A percentile compares a stretch with the other conserved stretches of the same genome.
These are phyloP conservation scores for Bursaphelenchus okinawaensis DNA, from an alignment of 2,888 invertebrate genomes.

Conservation along the genomic window DNA sequence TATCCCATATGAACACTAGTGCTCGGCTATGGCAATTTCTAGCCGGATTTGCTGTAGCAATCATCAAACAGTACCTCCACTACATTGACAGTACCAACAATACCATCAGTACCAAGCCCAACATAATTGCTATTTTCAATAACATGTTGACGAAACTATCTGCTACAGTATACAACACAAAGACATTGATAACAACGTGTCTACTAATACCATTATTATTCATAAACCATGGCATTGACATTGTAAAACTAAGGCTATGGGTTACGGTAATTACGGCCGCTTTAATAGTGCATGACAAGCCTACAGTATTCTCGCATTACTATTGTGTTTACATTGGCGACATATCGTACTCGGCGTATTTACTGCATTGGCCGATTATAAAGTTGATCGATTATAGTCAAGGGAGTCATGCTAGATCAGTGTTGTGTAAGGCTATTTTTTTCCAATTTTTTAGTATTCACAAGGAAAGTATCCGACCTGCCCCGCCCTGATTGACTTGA, in stretches of 20 bases:
- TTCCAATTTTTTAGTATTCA: no score
- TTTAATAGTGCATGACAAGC: background rate
- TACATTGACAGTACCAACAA: background rate
- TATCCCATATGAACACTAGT: background rate
- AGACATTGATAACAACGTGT: background rate
- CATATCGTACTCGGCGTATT: background rate
- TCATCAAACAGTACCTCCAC: background rate
- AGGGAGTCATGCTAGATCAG: no score
- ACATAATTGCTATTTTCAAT: background rate
- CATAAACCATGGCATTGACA: no score
- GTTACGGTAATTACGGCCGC: background rate
- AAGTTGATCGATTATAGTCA: background rate
- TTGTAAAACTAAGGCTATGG: background rate
- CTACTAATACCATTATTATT: no score
- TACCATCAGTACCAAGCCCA: background rate
- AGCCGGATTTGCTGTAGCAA: background rate
- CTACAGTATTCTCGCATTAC: background rate
- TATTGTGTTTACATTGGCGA: background rate
- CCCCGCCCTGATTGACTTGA: no score
- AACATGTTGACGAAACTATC: background rate
- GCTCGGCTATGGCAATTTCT: background rate
- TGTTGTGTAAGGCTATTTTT: no score
- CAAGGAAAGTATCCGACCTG: no score
- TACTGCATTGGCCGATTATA: background rate
- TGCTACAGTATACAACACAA: background rate